These are phyloP conservation scores for Trichacis sp. DNA, from an alignment of 2,888 invertebrate genomes.

Conservation along the genomic window DNA sequence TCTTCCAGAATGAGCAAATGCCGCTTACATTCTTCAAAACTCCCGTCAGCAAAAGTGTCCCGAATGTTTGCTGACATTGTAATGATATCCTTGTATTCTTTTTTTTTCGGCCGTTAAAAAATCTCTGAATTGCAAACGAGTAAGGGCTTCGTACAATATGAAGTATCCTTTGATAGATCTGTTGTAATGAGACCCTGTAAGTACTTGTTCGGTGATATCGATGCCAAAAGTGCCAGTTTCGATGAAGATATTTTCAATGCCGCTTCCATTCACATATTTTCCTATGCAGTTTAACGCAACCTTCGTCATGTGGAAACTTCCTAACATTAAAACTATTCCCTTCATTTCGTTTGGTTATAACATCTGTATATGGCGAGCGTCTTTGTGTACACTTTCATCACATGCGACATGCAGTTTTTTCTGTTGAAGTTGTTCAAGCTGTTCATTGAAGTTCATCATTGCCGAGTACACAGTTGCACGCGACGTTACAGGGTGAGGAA, in stretches of 20 bases:
- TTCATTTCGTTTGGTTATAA: slow-evolving; percentile 11
- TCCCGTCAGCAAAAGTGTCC: too few species aligned
- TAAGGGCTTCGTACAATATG: slow-evolving; percentile 14
- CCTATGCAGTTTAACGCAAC: slow-evolving; percentile 8
- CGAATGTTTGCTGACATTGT: too few species aligned
- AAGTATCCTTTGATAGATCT: slow-evolving; percentile 18
- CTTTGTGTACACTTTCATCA: slow-evolving; percentile 21
- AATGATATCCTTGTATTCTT: too few species aligned
- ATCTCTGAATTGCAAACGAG: slow-evolving; percentile 10
- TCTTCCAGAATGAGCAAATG: too few species aligned
- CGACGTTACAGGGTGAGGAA: slow-evolving; percentile 18
- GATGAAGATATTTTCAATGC: slow-evolving; percentile 20
- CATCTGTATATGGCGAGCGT: slow-evolving; percentile 13
- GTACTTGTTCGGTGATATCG: neutral
- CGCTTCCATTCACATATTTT: slow-evolving; percentile 28
- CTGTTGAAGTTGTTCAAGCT: slow-evolving; percentile 22
- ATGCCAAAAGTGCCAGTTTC: slow-evolving; percentile 1
- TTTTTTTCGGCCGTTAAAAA: slow-evolving; percentile 3
- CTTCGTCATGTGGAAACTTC: slow-evolving; percentile 26
- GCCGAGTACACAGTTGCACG: slow-evolving; percentile 21
- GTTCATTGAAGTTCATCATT: slow-evolving; percentile 20
- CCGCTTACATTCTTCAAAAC: too few species aligned
- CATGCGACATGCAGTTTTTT: slow-evolving; percentile 16
- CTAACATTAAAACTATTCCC: slow-evolving; percentile 17
- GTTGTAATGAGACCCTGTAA: slow-evolving; percentile 17